Base-by-base conservation (phyloP, 2,888 invertebrate genomes). In the Hypomecis punctinalis region DNA sequence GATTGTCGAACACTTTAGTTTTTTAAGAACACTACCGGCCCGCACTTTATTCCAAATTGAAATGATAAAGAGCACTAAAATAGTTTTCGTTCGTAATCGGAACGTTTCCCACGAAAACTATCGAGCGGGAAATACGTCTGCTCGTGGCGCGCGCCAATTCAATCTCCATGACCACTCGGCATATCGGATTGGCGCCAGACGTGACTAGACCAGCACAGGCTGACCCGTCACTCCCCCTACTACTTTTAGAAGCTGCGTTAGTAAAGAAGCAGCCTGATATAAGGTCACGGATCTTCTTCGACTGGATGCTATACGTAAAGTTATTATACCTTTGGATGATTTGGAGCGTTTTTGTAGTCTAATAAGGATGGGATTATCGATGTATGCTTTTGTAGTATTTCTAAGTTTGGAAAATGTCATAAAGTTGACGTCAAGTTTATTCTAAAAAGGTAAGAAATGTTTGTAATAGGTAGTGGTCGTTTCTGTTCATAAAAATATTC, bases 121-220 rank as follows among this genome's bases (percentile, higher is more conserved):
- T 23, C 23, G 43, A 1, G 64, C 63, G 61, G 63, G 49, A 68
- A 69, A 76, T 69, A 81, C 90, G 89, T 86, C 88, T 79, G 80
- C 66, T 56, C 86, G 75, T 82, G 71, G 64, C 79, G 84, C 79
- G 77, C 71, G 76, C 80, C 77, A 68, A 72, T 76, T 77, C 77
- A 77, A 75, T 80, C 83, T 80, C 81, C 74, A 68, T 69, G 72
- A 62, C 71, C 71, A 75, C 75, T 76, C 72, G 64, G 69, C 65
- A 71, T 73, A 78, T 76, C 77, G 82, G 77, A 81, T 80, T 76
- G 80, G 83, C 84, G 83, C 82, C 79, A 71, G 76, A 72, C 67
- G 46, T 61, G 36, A 47, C 43, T 6, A 5, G 61, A 58, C 87
- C 82, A 83, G 58, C 45, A 45, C 68, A 61, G 49, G 64, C 61